Evolutionary conservation across 2,888 invertebrate genomes (phyloP).

Genomic region (Galeopsomyia nigrocyanea): DNA sequence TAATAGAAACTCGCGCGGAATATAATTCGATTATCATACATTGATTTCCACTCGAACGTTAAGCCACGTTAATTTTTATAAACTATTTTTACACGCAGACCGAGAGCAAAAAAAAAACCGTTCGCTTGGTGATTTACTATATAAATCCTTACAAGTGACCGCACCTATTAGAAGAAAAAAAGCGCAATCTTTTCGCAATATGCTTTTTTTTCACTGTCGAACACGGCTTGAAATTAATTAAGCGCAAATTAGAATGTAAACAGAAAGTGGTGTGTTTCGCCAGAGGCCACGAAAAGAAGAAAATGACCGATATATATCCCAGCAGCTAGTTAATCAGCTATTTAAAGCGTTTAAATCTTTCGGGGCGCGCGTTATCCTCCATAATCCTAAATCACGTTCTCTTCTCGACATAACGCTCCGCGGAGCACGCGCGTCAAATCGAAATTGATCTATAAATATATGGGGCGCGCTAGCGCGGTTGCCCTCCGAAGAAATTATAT

Average conservation of each 20-base stretch:
- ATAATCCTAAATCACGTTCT: constrained; percentile 29
- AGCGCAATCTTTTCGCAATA: not conserved
- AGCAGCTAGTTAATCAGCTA: not conserved
- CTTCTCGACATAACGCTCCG: constrained; percentile 4
- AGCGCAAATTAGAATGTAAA: constrained; percentile 28
- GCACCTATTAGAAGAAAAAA: too few relatives aligned
- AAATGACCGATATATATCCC: too few relatives aligned
- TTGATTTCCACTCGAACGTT: not conserved
- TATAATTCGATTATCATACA: constrained; percentile 3
- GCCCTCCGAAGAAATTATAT: not conserved
- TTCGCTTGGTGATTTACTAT: too few relatives aligned
- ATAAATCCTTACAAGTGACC: too few relatives aligned
- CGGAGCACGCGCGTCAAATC: constrained; percentile 8
- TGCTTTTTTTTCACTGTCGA: constrained; percentile 20
- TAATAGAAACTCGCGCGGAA: not conserved
- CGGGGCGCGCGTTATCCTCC: constrained; percentile 10
- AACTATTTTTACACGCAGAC: too few relatives aligned
- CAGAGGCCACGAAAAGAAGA: constrained; percentile 2
- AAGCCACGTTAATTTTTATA: too few relatives aligned
- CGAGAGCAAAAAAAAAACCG: too few relatives aligned
- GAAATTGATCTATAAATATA: constrained; percentile 40
- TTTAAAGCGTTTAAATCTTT: constrained; percentile 24
- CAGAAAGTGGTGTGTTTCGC: constrained; percentile 26
- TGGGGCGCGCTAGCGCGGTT: not conserved
- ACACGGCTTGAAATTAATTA: constrained; percentile 28